Percentiles rank a stretch among this genome's conserved stretches.
Evolutionary conservation across 1,140 invertebrate genomes (phyloP).

Genomic region (Mactra quadrangularis): DNA sequence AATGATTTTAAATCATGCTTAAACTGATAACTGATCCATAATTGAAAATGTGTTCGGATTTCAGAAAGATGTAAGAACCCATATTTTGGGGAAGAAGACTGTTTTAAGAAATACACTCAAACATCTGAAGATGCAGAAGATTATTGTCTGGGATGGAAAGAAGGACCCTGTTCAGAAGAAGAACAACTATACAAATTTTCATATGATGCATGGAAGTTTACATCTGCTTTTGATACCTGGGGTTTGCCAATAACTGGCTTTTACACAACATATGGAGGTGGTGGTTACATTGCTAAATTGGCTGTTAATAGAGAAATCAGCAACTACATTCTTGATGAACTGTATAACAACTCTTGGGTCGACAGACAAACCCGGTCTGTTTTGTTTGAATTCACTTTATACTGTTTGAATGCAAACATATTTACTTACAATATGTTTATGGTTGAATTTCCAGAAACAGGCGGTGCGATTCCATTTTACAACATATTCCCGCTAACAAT

Average conservation of each 20-base stretch:
- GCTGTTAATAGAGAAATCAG: conserved; percentile 70
- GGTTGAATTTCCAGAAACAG: conserved; percentile 85
- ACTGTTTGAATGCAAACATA: conserved; percentile 83
- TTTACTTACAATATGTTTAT: conserved; percentile 71
- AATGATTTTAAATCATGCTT: too few relatives aligned
- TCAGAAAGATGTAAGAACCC: conserved; percentile 52
- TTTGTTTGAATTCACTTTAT: conserved; percentile 85
- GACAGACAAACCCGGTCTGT: conserved; percentile 85
- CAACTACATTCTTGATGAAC: conserved; percentile 73
- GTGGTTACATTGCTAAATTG: conserved; percentile 73
- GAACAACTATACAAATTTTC: conserved; percentile 62
- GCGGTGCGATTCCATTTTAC: conserved; percentile 75
- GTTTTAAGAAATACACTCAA: conserved; percentile 59
- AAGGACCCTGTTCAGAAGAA: conserved; percentile 55
- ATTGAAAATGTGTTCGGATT: too few relatives aligned
- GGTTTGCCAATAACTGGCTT: conserved; percentile 69
- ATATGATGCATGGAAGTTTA: conserved; percentile 70
- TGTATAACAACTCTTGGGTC: conserved; percentile 84
- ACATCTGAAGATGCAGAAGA: conserved; percentile 61
- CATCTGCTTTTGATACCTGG: conserved; percentile 67
- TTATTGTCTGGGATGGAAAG: conserved; percentile 71
- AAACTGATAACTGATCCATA: too few relatives aligned
- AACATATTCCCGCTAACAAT: conserved; percentile 75
- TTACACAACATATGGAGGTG: conserved; percentile 71
- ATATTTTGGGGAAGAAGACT: conserved; percentile 38